phyloP scores from a whole-genome alignment of 2,113 vertebrate species.

The Oxygymnocypris stewartii region DNA sequence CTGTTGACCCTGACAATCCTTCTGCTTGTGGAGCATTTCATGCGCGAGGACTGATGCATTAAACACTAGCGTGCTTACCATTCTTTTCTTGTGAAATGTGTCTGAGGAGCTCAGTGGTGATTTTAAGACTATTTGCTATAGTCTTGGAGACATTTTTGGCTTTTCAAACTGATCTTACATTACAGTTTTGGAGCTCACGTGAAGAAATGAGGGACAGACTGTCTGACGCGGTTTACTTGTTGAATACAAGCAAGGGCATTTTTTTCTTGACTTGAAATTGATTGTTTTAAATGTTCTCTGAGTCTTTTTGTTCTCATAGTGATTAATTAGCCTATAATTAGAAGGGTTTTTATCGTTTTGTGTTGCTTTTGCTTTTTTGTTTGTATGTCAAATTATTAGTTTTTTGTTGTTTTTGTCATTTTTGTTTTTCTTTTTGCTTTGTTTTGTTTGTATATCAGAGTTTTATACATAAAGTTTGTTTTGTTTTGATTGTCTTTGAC shows the following conservation, averaged over 20 bases:
- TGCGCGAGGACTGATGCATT: conserved; percentile 16
- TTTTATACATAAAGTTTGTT: too few species aligned
- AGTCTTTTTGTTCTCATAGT: neutral
- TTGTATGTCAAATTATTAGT: neutral
- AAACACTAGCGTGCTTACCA: conserved; percentile 20
- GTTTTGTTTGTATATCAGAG: too few species aligned
- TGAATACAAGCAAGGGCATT: neutral
- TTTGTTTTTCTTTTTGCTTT: too few species aligned
- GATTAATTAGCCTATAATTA: neutral
- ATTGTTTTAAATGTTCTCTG: neutral
- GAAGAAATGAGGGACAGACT: conserved; percentile 11
- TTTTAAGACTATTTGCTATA: neutral
- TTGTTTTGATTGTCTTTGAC: neutral
- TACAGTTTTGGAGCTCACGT: neutral
- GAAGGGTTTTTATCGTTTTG: neutral
- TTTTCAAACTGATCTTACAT: neutral
- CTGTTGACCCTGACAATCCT: conserved; percentile 28
- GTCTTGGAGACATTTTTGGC: conserved; percentile 6
- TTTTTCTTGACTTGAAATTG: neutral
- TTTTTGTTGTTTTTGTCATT: neutral
- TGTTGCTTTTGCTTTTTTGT: neutral
- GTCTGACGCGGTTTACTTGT: conserved; percentile 8
- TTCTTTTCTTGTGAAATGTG: conserved; percentile 27
- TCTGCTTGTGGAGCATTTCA: conserved; percentile 35
- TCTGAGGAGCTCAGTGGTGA: conserved; percentile 2